A percentile compares a stretch with the other conserved stretches of the same genome.
These are phyloP conservation scores for Crepidodera aurea DNA, from an alignment of 2,888 invertebrate species.

Conservation along the genomic window DNA sequence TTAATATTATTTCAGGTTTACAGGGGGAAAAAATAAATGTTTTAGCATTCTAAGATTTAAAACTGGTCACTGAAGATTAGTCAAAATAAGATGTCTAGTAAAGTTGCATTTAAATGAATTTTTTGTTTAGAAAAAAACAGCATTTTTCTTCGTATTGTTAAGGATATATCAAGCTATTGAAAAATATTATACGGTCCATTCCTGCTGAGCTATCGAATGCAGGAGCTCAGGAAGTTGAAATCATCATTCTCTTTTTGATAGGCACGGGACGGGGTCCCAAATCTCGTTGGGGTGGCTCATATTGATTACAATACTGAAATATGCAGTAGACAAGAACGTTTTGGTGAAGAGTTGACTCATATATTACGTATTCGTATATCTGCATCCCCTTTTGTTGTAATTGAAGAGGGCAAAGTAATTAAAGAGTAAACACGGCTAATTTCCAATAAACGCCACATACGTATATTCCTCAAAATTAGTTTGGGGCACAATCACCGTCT, in stretches of 20 bases:
- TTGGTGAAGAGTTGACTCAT: slow-evolving; percentile 32
- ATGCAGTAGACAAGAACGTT: slow-evolving; percentile 32
- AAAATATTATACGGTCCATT: not conserved
- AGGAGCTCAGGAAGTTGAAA: slow-evolving; percentile 14
- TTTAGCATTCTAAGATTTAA: too few relatives aligned
- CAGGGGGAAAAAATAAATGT: not conserved
- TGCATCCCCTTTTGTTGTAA: slow-evolving; percentile 23
- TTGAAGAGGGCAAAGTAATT: slow-evolving; percentile 32
- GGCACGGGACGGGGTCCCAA: slow-evolving; percentile 10
- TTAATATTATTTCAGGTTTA: slow-evolving; percentile 11
- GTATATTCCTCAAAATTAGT: slow-evolving; percentile 21
- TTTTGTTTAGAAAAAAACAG: too few relatives aligned
- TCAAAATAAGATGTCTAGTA: too few relatives aligned
- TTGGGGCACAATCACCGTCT: slow-evolving; percentile 20
- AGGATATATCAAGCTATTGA: not conserved
- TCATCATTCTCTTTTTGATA: slow-evolving; percentile 17
- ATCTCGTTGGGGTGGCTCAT: slow-evolving; percentile 22
- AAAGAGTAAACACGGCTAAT: slow-evolving; percentile 34
- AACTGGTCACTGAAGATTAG: too few relatives aligned
- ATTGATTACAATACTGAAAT: slow-evolving; percentile 31
- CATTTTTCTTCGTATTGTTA: too few relatives aligned
- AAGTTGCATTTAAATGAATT: too few relatives aligned
- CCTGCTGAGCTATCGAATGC: slow-evolving; percentile 3
- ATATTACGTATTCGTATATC: slow-evolving; percentile 11
- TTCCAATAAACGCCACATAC: slow-evolving; percentile 30